Base-by-base conservation (phyloP, 2,888 invertebrate genomes). In the Anoplius nigerrimus region DNA sequence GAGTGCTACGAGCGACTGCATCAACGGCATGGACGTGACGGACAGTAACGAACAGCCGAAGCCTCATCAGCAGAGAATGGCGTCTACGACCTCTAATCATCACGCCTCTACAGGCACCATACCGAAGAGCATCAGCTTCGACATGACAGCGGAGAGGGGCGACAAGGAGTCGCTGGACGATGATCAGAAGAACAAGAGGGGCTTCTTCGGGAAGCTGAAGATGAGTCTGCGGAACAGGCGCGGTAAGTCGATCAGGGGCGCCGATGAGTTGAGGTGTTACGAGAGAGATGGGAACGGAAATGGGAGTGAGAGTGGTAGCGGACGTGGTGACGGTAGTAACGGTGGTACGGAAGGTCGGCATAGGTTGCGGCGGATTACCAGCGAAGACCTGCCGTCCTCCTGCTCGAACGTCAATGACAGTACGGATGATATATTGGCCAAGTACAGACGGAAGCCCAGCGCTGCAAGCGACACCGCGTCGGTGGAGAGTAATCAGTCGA, bases 381-480 rank as follows among this genome's bases (percentile, higher is more conserved):
- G 90, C 0, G 90, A 90, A 63, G 90, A 90, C 63, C 81, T 83
- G 20, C 82, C 86, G 0, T 83, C 87, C 2, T 78, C 81, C 5
- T 34, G 18, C 46, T 18, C 18, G 27, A 13, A 34, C 8, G 11
- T 34, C 6, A 34, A 34, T 11, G 97, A 97, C 90, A 93, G 93
- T 43, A 94, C 95, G 0, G 98, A 98, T 84, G 97, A 98, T 85
- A 98, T 98, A 85, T 91, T 98, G 77, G 98, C 97, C 51, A 98
- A 98, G 89, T 98, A 98, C 90, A 91, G 98, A 2, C 92, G 93
- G 76, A 93, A 94, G 86, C 91, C 92, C 64, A 91, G 92, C 71
- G 90, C 89, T 18, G 91, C 91, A 61, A 91, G 91, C 42, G 91
- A 91, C 76, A 90, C 90, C 65, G 90, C 91, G 8, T 89, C 89